Conservation (phyloP, 1,140 invertebrate species). For the Lysiphlebus fabarum region DNA sequence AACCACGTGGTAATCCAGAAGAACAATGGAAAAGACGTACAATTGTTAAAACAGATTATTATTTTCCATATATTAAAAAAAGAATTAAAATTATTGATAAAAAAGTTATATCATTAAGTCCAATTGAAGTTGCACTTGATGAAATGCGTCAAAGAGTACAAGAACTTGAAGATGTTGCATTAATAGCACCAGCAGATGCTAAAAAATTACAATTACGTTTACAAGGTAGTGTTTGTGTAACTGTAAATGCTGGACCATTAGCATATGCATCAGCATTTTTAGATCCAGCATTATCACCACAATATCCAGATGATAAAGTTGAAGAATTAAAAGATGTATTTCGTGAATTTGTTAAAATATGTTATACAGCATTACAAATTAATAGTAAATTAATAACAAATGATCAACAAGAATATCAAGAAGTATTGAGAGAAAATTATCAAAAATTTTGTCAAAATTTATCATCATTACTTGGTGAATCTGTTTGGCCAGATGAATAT, state of each 20-base stretch:
- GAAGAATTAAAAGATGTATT: constrained; percentile 77
- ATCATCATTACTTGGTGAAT: constrained; percentile 68
- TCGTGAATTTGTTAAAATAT: constrained; percentile 85
- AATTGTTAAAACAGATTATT: constrained; percentile 79
- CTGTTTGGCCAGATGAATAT: constrained; percentile 65
- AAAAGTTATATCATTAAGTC: constrained; percentile 75
- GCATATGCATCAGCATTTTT: constrained; percentile 90
- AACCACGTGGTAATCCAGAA: constrained; percentile 73
- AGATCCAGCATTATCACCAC: constrained; percentile 62
- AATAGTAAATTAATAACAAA: constrained; percentile 80
- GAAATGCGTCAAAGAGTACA: constrained; percentile 84
- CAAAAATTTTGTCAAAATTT: constrained; percentile 78
- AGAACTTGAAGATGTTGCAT: constrained; percentile 82
- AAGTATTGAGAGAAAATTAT: constrained; percentile 79
- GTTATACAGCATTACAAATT: constrained; percentile 80
- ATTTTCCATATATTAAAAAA: constrained; percentile 90
- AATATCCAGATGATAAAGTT: constrained; percentile 77
- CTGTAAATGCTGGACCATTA: constrained; percentile 92
- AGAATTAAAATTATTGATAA: constrained; percentile 74
- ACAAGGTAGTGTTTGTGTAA: constrained; percentile 87
- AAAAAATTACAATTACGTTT: constrained; percentile 87
- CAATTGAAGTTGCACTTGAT: constrained; percentile 91
- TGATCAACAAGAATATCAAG: constrained; percentile 88
- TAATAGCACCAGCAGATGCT: constrained; percentile 73
- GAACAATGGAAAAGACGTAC: constrained; percentile 87